Conservation (phyloP, 2,113 vertebrate species). For the Egretta garzetta region DNA sequence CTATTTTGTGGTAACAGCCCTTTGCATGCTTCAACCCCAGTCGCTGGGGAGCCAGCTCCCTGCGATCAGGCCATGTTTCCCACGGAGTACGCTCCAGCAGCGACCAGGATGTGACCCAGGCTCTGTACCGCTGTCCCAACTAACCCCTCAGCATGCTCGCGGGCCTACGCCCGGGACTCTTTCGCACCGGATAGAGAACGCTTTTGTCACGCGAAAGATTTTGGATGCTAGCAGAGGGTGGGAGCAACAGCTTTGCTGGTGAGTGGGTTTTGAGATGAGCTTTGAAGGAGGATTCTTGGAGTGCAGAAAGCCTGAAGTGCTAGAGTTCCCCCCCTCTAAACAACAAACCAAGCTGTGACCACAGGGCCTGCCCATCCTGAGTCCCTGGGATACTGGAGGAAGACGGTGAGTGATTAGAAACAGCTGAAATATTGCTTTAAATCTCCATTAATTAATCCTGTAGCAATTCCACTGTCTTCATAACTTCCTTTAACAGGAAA, state of each 20-base stretch:
- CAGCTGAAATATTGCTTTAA: slow-evolving; percentile 12
- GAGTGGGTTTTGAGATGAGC: not conserved
- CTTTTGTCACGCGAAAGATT: not conserved
- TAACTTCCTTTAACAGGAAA: slow-evolving; percentile 9
- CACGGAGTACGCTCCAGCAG: not conserved
- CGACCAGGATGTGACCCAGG: not conserved
- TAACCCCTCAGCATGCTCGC: not conserved
- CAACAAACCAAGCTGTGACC: not conserved
- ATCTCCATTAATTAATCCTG: not conserved
- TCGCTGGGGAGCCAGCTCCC: not conserved
- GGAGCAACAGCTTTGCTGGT: not conserved
- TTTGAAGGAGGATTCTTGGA: not conserved
- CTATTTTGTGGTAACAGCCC: not conserved
- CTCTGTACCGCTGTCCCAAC: not conserved
- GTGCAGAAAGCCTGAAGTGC: not conserved
- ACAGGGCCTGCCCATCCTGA: not conserved
- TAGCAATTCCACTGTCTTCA: not conserved
- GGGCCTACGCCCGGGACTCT: not conserved
- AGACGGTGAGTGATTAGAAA: not conserved
- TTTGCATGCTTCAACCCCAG: not conserved
- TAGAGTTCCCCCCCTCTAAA: not conserved
- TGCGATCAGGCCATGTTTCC: not conserved
- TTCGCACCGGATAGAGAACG: not conserved
- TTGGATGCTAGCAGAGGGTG: not conserved
- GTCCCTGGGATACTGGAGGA: not conserved